Percentiles rank a stretch among this genome's conserved stretches.
Conservation (phyloP, 2,113 vertebrate species). For the Apus apus region DNA sequence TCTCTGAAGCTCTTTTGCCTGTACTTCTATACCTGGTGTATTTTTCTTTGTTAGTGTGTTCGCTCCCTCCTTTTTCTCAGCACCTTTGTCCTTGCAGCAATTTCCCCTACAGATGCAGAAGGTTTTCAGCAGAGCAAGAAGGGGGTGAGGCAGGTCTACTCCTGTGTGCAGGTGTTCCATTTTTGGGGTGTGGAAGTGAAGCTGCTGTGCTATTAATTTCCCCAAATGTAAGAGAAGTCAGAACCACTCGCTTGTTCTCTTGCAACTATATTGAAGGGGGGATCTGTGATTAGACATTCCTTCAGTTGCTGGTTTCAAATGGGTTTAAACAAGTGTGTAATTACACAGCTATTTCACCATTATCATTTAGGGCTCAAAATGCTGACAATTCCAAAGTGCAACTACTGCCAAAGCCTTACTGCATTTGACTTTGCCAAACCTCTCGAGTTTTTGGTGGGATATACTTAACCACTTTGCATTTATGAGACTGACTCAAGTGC, state of each 20-base stretch:
- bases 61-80: not conserved
- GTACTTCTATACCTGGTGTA: not conserved
- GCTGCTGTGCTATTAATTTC: not conserved
- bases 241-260: not conserved
- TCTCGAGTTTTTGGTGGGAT: not conserved
- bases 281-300: not conserved
- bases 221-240: not conserved
- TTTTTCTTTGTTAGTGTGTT: not conserved
- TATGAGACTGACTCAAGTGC: not conserved
- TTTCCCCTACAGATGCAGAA: not conserved
- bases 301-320: not conserved
- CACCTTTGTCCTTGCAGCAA: not conserved
- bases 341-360: not conserved
- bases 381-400: not conserved
- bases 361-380: not conserved
- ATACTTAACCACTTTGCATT: not conserved
- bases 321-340: not conserved
- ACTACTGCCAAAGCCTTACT: not conserved
- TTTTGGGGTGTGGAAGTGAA: not conserved
- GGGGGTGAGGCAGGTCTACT: not conserved
- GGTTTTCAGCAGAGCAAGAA: not conserved
- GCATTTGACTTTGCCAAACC: not conserved
- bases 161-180: not conserved
- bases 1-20: not conserved
- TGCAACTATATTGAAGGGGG: not conserved